phyloP scores from a whole-genome alignment of 1,140 invertebrate genomes.

The Papilio machaon region DNA sequence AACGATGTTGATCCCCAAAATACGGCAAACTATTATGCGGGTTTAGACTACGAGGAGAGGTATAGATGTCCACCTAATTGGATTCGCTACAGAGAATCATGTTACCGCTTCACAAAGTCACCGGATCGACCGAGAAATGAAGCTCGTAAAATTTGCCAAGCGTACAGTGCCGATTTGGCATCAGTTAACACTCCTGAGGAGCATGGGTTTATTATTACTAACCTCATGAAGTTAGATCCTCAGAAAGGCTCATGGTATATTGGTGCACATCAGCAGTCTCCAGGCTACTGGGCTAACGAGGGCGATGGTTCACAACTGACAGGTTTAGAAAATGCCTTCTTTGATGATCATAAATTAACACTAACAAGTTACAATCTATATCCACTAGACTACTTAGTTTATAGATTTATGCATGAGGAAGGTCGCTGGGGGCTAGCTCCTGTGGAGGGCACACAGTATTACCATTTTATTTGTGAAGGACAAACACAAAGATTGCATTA shows the following conservation, averaged over 20 bases:
- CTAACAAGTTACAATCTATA: constrained; percentile 80
- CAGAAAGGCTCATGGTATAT: constrained; percentile 94
- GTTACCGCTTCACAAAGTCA: constrained; percentile 94
- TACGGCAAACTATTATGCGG: constrained; percentile 68
- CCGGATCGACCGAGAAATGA: constrained; percentile 89
- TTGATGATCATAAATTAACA: constrained; percentile 81
- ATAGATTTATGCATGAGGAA: constrained; percentile 86
- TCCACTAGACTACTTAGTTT: constrained; percentile 83
- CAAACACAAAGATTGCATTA: constrained; percentile 85
- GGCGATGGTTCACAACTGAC: constrained; percentile 88
- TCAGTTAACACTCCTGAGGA: constrained; percentile 92
- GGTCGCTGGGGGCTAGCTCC: constrained; percentile 93
- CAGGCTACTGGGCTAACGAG: constrained; percentile 92
- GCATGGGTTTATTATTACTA: constrained; percentile 91
- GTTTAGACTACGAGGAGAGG: constrained; percentile 75
- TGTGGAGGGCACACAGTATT: constrained; percentile 88
- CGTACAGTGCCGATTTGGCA: constrained; percentile 90
- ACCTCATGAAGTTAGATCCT: constrained; percentile 91
- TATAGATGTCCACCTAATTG: constrained; percentile 91
- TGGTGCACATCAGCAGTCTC: constrained; percentile 87
- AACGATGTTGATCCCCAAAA: constrained; percentile 73
- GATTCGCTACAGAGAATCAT: constrained; percentile 88
- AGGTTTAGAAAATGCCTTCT: constrained; percentile 92
- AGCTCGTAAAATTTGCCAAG: constrained; percentile 90
- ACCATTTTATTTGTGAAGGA: constrained; percentile 95